A percentile compares a stretch with the other conserved stretches of the same genome.
Conservation (phyloP, 2,888 invertebrate genomes). For the Julus scanicus region DNA sequence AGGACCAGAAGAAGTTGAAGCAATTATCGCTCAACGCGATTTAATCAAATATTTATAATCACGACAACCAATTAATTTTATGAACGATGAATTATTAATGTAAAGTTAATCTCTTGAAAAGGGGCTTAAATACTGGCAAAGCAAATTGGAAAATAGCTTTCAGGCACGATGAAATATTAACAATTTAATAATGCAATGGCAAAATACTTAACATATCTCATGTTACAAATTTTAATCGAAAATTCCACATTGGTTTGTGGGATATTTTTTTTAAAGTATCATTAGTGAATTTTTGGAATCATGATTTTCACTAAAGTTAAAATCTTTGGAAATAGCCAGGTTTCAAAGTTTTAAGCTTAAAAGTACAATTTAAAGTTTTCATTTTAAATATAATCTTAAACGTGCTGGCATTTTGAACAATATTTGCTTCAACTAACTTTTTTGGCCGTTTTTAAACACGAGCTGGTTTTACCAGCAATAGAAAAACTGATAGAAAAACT, state of each 20-base stretch:
- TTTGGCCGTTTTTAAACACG: neutral
- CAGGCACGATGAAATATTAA: neutral
- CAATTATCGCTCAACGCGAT: neutral
- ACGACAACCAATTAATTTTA: neutral
- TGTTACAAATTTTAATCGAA: neutral
- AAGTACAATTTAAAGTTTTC: neutral
- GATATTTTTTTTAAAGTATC: neutral
- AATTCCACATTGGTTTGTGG: neutral
- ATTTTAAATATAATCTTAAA: neutral
- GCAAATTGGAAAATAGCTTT: slow-evolving; percentile 6
- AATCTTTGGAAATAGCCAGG: neutral
- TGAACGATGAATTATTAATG: neutral
- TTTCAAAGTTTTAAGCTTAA: neutral
- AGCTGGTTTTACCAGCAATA: neutral
- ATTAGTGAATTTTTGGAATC: neutral
- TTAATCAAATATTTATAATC: slow-evolving; percentile 3
- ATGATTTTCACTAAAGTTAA: neutral
- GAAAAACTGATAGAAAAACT: neutral
- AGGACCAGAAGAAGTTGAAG: neutral
- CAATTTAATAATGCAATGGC: neutral
- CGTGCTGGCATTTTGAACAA: neutral
- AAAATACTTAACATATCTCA: neutral
- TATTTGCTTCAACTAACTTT: neutral
- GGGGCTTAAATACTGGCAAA: neutral
- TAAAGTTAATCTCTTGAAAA: neutral